phyloP scores from a whole-genome alignment of 2,113 vertebrate species.

The Rhinogobius similis region DNA sequence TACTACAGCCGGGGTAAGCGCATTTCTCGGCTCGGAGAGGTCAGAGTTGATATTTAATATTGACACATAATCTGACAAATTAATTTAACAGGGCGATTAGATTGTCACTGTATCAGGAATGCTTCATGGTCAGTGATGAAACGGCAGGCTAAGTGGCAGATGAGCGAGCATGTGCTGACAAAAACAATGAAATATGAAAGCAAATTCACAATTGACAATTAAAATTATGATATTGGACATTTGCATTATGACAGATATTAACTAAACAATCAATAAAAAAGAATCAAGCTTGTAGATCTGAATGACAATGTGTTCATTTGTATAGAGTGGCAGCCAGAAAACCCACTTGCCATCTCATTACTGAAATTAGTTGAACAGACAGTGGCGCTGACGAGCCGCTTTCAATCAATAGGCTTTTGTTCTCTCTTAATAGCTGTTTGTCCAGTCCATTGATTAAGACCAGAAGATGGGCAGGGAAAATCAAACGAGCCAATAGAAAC shows the following conservation, averaged over 20 bases:
- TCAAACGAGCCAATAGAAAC: slow-evolving; percentile 68
- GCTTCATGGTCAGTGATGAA: slow-evolving; percentile 53
- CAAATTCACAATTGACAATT: background rate
- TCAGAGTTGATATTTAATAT: slow-evolving; percentile 84
- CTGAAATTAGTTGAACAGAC: slow-evolving; percentile 71
- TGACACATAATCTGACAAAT: slow-evolving; percentile 83
- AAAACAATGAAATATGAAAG: background rate
- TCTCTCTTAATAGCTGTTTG: slow-evolving; percentile 75
- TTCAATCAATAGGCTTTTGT: slow-evolving; percentile 72
- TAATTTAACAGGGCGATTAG: slow-evolving; percentile 77
- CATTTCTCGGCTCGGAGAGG: slow-evolving; percentile 70
- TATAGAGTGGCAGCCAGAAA: slow-evolving; percentile 40
- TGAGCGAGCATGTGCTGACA: slow-evolving; percentile 27
- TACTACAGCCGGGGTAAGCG: slow-evolving; percentile 66
- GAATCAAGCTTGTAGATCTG: slow-evolving; percentile 13
- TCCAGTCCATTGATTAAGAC: slow-evolving; percentile 75
- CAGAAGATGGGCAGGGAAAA: slow-evolving; percentile 64
- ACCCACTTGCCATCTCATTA: slow-evolving; percentile 59
- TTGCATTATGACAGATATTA: slow-evolving; percentile 18
- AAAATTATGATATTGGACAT: slow-evolving; percentile 18
- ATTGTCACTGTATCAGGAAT: slow-evolving; percentile 72
- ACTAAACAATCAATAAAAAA: slow-evolving; percentile 14
- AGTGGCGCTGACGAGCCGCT: slow-evolving; percentile 61
- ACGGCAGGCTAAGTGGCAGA: slow-evolving; percentile 42
- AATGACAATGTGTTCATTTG: background rate